Evolutionary conservation across 2,113 vertebrate species (phyloP).

Genomic region (Burhinus oedicnemus): DNA sequence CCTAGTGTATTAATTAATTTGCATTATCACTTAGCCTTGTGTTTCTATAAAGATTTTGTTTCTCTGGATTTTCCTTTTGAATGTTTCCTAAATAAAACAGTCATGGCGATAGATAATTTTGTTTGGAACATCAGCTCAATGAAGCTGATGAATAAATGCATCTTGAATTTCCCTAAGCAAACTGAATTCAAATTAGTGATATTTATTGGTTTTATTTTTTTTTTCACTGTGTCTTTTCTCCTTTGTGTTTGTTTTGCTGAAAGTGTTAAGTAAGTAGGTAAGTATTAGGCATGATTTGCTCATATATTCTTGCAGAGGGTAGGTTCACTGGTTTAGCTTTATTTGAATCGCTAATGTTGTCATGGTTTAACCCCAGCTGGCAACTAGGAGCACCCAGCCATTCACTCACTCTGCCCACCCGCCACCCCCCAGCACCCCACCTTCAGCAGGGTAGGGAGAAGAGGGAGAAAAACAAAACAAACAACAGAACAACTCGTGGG

Average conservation of each 20-base stretch:
- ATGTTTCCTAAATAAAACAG: not conserved
- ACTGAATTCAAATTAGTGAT: not conserved
- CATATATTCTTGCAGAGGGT: not conserved
- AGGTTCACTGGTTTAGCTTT: not conserved
- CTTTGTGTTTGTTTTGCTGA: not conserved
- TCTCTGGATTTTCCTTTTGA: conserved; percentile 14
- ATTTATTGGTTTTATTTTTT: not conserved
- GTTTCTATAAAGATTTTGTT: not conserved
- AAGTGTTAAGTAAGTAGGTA: not conserved
- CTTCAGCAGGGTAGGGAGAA: not conserved
- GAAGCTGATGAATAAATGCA: conserved; percentile 17
- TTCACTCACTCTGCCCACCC: not conserved
- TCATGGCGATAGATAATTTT: not conserved
- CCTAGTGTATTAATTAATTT: conserved; percentile 47
- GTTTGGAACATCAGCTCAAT: conserved; percentile 10
- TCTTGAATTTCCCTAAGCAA: conserved; percentile 2
- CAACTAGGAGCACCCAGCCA: not conserved
- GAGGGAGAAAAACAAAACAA: not conserved
- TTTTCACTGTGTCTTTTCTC: not conserved
- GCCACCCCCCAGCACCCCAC: not conserved
- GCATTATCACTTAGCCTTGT: not conserved
- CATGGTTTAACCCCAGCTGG: not conserved
- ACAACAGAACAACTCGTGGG: not conserved
- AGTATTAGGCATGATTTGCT: conserved; percentile 8
- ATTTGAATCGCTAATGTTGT: not conserved